A percentile compares a stretch with the other conserved stretches of the same genome.
phyloP scores from a whole-genome alignment of 1,140 invertebrate genomes.

The Cyrtorhinus lividipennis region DNA sequence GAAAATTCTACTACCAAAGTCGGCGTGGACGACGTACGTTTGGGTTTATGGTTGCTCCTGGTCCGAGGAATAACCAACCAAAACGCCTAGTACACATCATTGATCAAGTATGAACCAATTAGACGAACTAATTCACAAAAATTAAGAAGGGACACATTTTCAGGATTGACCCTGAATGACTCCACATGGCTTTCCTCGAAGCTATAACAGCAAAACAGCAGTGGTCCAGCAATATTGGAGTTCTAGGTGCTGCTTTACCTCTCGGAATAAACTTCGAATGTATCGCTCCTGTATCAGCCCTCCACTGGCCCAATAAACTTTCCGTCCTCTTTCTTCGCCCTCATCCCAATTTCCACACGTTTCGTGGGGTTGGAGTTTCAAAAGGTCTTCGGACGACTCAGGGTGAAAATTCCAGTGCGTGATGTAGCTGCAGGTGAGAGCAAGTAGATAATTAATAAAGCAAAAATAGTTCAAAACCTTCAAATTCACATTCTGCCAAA shows the following conservation, averaged over 20 bases:
- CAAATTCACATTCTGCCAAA: too few species aligned
- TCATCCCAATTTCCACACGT: not conserved
- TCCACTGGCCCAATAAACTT: not conserved
- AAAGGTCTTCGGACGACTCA: not conserved
- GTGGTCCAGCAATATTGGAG: too few species aligned
- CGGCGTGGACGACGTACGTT: too few species aligned
- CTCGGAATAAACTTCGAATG: not conserved
- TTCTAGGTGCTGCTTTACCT: too few species aligned
- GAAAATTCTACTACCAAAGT: too few species aligned
- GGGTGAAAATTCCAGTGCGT: not conserved
- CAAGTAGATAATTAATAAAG: too few species aligned
- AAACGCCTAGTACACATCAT: too few species aligned
- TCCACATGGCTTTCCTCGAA: not conserved
- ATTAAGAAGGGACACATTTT: not conserved
- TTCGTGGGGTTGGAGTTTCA: not conserved
- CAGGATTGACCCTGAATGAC: not conserved
- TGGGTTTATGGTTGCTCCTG: too few species aligned
- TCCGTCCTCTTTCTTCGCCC: not conserved
- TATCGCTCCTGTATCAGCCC: not conserved
- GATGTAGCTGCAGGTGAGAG: not conserved
- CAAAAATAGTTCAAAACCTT: too few species aligned
- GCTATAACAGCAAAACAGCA: not conserved
- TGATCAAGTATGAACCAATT: not conserved
- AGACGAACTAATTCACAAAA: not conserved
- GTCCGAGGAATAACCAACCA: too few species aligned